These are phyloP conservation scores for Tokudaia tokunoshimensis DNA, from an alignment of 2,797 vertebrate species.

Conservation along the genomic window DNA sequence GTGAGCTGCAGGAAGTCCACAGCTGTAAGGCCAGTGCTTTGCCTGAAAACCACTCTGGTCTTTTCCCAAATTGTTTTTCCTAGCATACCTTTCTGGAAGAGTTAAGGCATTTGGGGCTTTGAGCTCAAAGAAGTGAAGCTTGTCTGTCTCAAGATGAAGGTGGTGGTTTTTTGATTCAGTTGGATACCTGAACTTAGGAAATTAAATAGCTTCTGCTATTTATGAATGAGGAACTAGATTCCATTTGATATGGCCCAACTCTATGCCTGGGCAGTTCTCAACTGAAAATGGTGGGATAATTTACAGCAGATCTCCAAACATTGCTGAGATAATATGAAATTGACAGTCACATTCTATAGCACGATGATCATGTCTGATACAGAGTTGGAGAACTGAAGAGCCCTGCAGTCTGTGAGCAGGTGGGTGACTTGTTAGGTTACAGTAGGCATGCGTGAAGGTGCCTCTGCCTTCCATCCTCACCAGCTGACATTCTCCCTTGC, in stretches of 20 bases:
- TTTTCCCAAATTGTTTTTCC: neutral
- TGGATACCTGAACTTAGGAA: constrained; percentile 39
- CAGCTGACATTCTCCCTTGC: constrained; percentile 32
- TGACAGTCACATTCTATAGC: constrained; percentile 81
- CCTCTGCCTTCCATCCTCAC: constrained; percentile 50
- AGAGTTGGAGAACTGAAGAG: constrained; percentile 44
- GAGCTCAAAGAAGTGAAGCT: constrained; percentile 60
- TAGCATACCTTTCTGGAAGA: constrained; percentile 48
- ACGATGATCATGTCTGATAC: constrained; percentile 65
- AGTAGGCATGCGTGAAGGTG: neutral
- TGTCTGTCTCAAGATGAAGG: constrained; percentile 27
- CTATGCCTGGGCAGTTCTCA: neutral
- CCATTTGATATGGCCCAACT: neutral
- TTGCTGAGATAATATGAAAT: constrained; percentile 76
- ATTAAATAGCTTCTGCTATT: constrained; percentile 41
- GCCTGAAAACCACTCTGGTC: neutral
- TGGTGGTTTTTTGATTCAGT: constrained; percentile 54
- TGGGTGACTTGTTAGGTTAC: constrained; percentile 48
- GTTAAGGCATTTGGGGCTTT: constrained; percentile 23
- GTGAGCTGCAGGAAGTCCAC: neutral
- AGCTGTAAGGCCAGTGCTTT: constrained; percentile 37
- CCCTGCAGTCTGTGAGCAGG: constrained; percentile 74
- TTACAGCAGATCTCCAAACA: constrained; percentile 62
- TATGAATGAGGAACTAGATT: constrained; percentile 46
- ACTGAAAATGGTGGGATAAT: constrained; percentile 31